Base-by-base conservation (phyloP, 2,113 vertebrate species). In the Perccottus glenii region DNA sequence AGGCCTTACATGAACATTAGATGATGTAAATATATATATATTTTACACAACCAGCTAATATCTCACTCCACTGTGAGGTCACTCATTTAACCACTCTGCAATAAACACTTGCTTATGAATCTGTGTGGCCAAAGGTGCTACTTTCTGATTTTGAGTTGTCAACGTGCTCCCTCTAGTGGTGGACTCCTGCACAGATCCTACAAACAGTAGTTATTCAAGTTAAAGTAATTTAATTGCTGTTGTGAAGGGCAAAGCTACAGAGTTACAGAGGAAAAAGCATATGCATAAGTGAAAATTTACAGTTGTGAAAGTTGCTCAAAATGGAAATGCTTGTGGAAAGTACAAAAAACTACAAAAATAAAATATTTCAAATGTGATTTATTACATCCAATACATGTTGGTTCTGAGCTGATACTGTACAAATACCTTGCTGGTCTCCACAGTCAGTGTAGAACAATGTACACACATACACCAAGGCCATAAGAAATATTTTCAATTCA, bases 91-190 rank as follows among this genome's bases (percentile, higher is more conserved):
- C 43, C 46, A n/a, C 38, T 11, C 58, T 19, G 72, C 11, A 73
- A 72, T 69, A 72, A 76, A 75, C 75, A 74, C 52, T 1, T 11
- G 33, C 33, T 10, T 15, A 32, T 42, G 11, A 63, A 43, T 64
- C 7, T 16, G 55, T 16, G 55, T 3, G 11, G 19, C 47, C 6
- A 9, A 11, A 58, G 35, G 9, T 9, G 9, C 0, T 2, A 7
- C 16, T 55, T 19, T 32, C 46, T 5, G 4, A 32, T 16, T 10
- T 61, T 44, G 12, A 44, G 45, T 47, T 51, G 52, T 32, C 36
- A 5, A 10, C 9, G 1, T 43, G 46, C 69, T 50, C 81, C 69
- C 57, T 81, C 78, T 71, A 36, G 73, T 60, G 84, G 70, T 1
- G 5, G 4, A 40, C 4, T 5, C 2, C 38, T 5, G 8, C 8